Conservation (phyloP, 1,140 invertebrate species). For the Chelonus insularis region DNA sequence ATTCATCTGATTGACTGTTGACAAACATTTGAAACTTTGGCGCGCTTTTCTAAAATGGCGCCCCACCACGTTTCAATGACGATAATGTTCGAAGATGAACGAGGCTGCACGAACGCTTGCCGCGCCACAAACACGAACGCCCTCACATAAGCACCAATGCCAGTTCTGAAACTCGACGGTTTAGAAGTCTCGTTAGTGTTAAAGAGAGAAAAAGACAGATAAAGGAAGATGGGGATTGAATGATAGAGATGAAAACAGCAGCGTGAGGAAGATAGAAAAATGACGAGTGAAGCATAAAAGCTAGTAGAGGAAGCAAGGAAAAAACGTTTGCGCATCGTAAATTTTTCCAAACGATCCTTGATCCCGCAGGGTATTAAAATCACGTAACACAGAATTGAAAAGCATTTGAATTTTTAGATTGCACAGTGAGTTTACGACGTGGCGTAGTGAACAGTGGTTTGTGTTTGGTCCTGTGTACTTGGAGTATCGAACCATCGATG, state of each 20-base stretch:
- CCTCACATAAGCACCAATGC: slow-evolving; percentile 34
- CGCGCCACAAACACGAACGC: slow-evolving; percentile 49
- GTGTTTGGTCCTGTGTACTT: not conserved
- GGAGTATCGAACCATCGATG: slow-evolving; percentile 20
- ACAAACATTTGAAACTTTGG: not conserved
- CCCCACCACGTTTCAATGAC: slow-evolving; percentile 8
- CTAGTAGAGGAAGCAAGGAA: slow-evolving; percentile 13
- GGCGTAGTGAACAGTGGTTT: not conserved
- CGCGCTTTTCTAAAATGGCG: slow-evolving; percentile 7
- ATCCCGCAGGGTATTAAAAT: slow-evolving; percentile 7
- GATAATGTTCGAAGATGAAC: slow-evolving; percentile 35
- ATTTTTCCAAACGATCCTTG: slow-evolving; percentile 23
- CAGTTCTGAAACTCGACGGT: slow-evolving; percentile 13
- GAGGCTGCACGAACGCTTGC: slow-evolving; percentile 44
- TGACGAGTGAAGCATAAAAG: not conserved
- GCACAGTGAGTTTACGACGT: not conserved
- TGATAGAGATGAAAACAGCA: slow-evolving; percentile 3
- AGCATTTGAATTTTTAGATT: not conserved
- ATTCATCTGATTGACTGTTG: not conserved
- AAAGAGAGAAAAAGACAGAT: slow-evolving; percentile 17
- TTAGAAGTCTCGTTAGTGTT: not conserved
- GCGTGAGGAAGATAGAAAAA: slow-evolving; percentile 9
- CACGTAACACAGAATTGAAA: not conserved
- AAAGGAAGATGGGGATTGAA: not conserved
- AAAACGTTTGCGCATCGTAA: slow-evolving; percentile 25